Conservation (phyloP, 2,797 vertebrate genomes). For the Balearica regulorum region DNA sequence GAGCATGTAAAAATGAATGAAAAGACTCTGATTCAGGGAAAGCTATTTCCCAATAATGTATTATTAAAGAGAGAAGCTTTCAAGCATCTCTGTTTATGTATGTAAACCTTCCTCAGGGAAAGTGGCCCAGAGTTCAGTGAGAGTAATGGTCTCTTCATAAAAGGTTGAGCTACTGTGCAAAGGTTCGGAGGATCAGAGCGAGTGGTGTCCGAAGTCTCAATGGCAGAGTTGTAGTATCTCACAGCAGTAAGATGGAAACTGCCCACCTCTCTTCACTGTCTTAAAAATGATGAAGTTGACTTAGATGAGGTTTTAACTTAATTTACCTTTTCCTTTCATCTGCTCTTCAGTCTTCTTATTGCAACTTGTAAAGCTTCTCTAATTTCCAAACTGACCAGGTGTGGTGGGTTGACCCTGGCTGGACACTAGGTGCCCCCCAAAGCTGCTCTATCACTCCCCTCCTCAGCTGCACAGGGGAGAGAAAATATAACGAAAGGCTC, state of each 20-base stretch:
- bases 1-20: neutral
- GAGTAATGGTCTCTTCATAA: neutral
- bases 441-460: too few relatives aligned
- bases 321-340: slow-evolving; percentile 6
- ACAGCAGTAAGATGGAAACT: neutral
- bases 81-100: neutral
- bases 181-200: neutral
- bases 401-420: too few relatives aligned
- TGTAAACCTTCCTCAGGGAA: neutral
- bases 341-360: neutral
- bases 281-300: neutral
- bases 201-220: neutral
- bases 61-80: neutral
- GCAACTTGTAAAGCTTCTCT: neutral
- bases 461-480: too few relatives aligned
- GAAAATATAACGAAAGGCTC: too few relatives aligned
- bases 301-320: neutral
- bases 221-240: neutral
- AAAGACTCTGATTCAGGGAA: neutral
- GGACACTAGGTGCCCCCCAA: too few relatives aligned
- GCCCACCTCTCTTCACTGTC: neutral
- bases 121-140: neutral
- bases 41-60: neutral
- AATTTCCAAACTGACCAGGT: neutral
- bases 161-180: neutral